Evolutionary conservation across 2,113 vertebrate genomes (phyloP).

Genomic region (Odontophorus gujanensis): DNA sequence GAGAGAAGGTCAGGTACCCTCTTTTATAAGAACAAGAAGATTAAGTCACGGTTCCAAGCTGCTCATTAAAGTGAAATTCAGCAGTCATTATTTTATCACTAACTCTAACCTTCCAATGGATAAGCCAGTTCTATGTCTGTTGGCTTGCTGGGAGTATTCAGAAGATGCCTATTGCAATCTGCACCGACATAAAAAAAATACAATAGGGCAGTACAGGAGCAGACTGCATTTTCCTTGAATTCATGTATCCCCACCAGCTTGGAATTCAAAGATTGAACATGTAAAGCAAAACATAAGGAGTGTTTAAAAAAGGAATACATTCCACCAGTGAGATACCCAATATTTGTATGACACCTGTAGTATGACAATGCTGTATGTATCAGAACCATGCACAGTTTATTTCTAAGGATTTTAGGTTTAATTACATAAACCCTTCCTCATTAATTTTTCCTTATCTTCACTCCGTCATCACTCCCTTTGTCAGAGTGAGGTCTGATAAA

Average conservation of each 20-base stretch:
- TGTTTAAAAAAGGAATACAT: not conserved
- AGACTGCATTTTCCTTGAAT: not conserved
- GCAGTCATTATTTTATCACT: slow-evolving; percentile 38
- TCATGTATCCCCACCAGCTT: not conserved
- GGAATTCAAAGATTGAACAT: not conserved
- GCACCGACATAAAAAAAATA: not conserved
- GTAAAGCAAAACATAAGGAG: not conserved
- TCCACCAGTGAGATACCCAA: not conserved
- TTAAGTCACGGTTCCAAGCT: slow-evolving; percentile 40
- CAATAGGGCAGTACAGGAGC: not conserved
- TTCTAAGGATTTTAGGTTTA: not conserved
- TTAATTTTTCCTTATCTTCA: not conserved
- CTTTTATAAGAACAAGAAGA: slow-evolving; percentile 28
- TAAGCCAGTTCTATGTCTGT: not conserved
- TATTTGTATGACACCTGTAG: not conserved
- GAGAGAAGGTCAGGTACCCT: slow-evolving; percentile 17
- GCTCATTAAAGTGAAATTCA: slow-evolving; percentile 35
- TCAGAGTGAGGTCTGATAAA: not conserved
- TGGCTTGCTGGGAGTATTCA: not conserved
- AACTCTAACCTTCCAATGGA: not conserved
- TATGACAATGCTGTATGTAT: not conserved
- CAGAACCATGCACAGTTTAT: not conserved
- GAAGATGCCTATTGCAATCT: not conserved
- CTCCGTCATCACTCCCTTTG: not conserved
- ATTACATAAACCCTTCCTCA: not conserved